phyloP scores from a whole-genome alignment of 2,113 vertebrate genomes.

The western clawed frog (Xenopus tropicalis) region DNA sequence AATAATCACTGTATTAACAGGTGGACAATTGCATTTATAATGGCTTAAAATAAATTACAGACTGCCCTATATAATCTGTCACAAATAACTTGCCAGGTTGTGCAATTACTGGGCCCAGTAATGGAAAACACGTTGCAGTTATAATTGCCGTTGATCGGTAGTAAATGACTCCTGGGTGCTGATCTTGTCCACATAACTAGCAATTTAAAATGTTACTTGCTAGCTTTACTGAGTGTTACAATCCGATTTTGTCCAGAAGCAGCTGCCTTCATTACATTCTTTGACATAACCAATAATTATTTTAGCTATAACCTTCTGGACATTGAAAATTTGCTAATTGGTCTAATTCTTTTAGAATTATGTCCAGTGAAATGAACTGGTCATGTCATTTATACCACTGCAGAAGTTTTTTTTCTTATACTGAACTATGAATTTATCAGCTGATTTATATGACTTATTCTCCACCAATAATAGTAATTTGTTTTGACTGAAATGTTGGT shows the following conservation, averaged over 20 bases:
- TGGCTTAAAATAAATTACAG: conserved; percentile 23
- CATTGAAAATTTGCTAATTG: not conserved
- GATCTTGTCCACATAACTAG: conserved; percentile 6
- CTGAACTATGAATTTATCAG: too few relatives aligned
- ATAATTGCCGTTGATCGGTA: conserved; percentile 23
- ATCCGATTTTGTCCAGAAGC: not conserved
- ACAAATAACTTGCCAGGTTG: conserved; percentile 25
- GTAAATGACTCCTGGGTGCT: conserved; percentile 13
- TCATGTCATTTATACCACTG: not conserved
- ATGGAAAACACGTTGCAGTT: conserved; percentile 20
- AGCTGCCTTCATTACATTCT: not conserved
- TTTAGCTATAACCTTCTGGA: conserved; percentile 3
- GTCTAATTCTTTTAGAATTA: not conserved
- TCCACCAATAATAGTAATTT: too few relatives aligned
- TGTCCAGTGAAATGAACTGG: not conserved
- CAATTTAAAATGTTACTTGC: conserved; percentile 15
- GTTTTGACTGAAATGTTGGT: too few relatives aligned
- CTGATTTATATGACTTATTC: too few relatives aligned
- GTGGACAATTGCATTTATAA: conserved; percentile 18
- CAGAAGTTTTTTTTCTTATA: not conserved
- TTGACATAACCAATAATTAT: conserved; percentile 6
- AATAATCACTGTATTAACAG: not conserved
- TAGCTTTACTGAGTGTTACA: conserved; percentile 3
- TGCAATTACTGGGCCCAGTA: conserved; percentile 13
- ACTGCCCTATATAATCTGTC: conserved; percentile 14